These are phyloP conservation scores for Ariolimax columbianus DNA, from an alignment of 2,888 invertebrate genomes.

Conservation along the genomic window DNA sequence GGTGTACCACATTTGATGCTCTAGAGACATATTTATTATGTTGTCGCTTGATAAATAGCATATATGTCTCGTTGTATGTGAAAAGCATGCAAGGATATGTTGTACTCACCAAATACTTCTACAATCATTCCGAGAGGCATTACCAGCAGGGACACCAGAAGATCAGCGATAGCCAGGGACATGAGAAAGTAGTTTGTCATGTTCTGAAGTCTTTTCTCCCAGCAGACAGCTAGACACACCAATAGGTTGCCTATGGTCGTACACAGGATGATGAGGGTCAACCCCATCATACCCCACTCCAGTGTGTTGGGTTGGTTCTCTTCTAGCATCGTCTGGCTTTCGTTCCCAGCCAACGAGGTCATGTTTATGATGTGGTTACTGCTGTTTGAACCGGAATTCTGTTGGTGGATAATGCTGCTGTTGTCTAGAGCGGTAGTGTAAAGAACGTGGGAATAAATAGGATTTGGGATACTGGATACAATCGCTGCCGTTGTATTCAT, in stretches of 20 bases:
- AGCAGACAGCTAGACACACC: constrained; percentile 93
- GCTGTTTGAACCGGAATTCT: not conserved
- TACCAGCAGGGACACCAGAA: constrained; percentile 94
- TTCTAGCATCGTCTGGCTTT: not conserved
- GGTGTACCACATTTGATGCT: too few species aligned
- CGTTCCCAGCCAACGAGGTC: not conserved
- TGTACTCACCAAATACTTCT: constrained; percentile 71
- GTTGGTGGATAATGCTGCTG: not conserved
- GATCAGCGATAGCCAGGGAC: constrained; percentile 94
- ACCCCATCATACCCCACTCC: constrained; percentile 78
- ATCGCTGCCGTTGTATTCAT: not conserved
- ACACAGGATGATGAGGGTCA: constrained; percentile 90
- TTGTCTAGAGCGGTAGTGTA: not conserved
- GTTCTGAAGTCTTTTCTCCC: constrained; percentile 93
- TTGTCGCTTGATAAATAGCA: too few species aligned
- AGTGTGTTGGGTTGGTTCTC: not conserved
- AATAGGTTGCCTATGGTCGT: constrained; percentile 94
- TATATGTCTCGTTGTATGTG: too few species aligned
- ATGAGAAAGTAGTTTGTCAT: constrained; percentile 97
- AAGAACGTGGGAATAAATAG: not conserved
- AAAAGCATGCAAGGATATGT: not conserved
- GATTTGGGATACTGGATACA: not conserved
- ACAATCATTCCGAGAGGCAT: constrained; percentile 95
- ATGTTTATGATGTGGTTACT: not conserved
- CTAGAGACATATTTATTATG: too few species aligned